Evolutionary conservation across 2,797 vertebrate genomes (phyloP).

Genomic region (Scyliorhinus canicula): DNA sequence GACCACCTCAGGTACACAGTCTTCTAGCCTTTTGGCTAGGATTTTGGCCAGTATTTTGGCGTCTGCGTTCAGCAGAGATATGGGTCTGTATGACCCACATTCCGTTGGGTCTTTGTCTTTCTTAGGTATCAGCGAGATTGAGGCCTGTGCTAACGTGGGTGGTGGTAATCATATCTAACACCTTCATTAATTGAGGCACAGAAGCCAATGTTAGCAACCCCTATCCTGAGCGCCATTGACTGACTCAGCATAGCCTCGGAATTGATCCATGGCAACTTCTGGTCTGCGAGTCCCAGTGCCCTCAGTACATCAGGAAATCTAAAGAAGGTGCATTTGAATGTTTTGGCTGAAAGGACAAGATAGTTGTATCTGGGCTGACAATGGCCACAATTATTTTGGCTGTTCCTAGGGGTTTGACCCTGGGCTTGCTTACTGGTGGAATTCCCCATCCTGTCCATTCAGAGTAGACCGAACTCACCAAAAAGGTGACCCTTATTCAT

Average conservation of each 20-base stretch:
- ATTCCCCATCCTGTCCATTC: background rate
- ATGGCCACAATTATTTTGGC: background rate
- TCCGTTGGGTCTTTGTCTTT: no score
- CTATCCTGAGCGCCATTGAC: background rate
- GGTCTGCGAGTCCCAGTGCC: background rate
- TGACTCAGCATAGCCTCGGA: background rate
- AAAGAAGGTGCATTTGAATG: background rate
- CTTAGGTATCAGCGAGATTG: no score
- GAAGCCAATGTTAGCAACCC: background rate
- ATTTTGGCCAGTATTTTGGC: no score
- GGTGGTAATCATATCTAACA: no score
- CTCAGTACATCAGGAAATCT: background rate
- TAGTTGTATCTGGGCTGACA: background rate
- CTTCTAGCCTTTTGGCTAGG: no score
- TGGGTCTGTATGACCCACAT: no score
- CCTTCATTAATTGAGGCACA: background rate
- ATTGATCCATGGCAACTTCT: background rate
- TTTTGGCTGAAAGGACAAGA: background rate
- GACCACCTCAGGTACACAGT: no score
- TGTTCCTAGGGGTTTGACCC: background rate
- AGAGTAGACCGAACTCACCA: background rate
- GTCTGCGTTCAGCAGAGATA: no score
- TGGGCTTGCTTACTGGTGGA: background rate
- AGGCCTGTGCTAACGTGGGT: no score
- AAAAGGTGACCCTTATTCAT: background rate